Evolutionary conservation across 2,113 vertebrate genomes (phyloP), one percentile per base, ranked within the genome.

Genomic region (Zosterops pallidus): DNA sequence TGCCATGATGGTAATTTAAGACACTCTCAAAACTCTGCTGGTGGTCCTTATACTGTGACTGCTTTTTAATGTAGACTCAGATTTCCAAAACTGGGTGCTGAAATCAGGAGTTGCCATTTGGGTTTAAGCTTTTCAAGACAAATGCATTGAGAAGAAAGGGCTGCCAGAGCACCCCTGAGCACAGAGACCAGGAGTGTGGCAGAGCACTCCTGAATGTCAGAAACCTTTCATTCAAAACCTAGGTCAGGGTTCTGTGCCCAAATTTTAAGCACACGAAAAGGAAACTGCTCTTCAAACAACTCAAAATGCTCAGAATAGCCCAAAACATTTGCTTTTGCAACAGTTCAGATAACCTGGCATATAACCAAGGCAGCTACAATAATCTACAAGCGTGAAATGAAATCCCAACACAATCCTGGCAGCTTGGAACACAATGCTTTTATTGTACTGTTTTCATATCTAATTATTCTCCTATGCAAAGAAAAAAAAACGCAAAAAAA

Each of bases 281-380:
- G 52, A 67, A 92, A 74, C 18, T n/a, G 50, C n/a, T 53, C 67
- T 93, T 91, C 33, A 72, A 84, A 83, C 10, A 80, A 14, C 14
- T 55, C 74, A 33, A 83, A 94, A 71, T 26, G 37, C 28, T 79
- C 35, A 55, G 63, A 92, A 75, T 29, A 63, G 62, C 21, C 76
- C 33, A 56, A 79, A 91, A 83, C 46, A 96, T 89, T 96, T 92
- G 90, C 90, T 94, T 95, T 87, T 94, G 31, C 88, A 96, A 94
- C 63, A 92, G 77, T 88, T 95, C 60, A 86, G 90, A 80, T 59
- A 90, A 90, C 44, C 56, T 94, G 92, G 88, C 87, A 75, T 56
- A 67, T 37, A 90, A 93, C 62, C 88, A 96, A 92, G 52, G 64
- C 79, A 88, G 63, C 60, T 59, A 90, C 42, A 90, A 94, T 59